A percentile compares a stretch with the other conserved stretches of the same genome.
phyloP scores from a whole-genome alignment of 2,797 vertebrate species.

The Linurgus olivaceus region DNA sequence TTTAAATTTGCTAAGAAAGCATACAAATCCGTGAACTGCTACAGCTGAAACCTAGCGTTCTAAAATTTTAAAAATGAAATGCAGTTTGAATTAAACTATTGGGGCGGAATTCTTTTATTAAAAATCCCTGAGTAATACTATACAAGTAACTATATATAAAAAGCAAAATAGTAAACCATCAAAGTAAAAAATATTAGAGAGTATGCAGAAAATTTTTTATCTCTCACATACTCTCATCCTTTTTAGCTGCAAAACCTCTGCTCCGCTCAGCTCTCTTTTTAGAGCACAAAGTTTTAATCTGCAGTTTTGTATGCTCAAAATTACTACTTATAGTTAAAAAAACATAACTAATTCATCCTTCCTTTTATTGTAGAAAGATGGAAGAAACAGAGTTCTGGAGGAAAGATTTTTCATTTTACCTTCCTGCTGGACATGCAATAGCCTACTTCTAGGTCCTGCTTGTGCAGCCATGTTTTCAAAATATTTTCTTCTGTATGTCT shows the following conservation, averaged over 20 bases:
- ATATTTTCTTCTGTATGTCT: background rate
- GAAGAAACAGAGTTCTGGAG: background rate
- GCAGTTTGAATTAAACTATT: background rate
- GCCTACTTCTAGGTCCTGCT: background rate
- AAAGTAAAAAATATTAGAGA: background rate
- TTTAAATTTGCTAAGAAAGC: background rate
- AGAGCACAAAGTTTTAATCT: background rate
- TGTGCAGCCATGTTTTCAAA: background rate
- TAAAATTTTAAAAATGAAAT: background rate
- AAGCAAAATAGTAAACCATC: background rate
- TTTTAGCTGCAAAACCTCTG: background rate
- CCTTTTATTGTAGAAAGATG: background rate
- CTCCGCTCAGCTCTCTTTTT: background rate
- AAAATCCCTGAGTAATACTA: background rate
- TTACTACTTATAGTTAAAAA: background rate
- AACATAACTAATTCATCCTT: background rate
- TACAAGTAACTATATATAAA: background rate
- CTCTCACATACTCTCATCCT: background rate
- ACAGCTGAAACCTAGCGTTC: background rate
- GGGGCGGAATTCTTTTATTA: background rate
- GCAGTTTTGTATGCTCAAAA: fast-evolving
- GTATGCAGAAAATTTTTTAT: background rate
- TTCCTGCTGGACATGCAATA: background rate
- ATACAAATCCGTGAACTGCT: background rate
- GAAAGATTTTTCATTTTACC: background rate